Conservation (phyloP, 2,113 vertebrate genomes). For the Blennius ocellaris region DNA sequence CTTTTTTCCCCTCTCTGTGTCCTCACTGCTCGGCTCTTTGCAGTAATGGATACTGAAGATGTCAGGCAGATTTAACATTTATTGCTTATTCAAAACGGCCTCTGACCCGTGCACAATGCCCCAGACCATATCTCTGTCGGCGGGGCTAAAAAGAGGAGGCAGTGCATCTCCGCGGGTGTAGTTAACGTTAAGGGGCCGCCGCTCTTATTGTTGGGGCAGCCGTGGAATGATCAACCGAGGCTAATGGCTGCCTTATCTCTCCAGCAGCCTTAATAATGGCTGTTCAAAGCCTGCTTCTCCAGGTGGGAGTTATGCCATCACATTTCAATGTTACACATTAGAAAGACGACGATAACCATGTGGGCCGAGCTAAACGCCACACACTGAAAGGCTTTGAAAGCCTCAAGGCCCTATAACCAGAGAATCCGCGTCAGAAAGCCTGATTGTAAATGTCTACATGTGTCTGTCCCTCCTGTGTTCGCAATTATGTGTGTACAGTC, state of each 20-base stretch:
- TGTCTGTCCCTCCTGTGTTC: slow-evolving; percentile 58
- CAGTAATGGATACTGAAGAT: slow-evolving; percentile 79
- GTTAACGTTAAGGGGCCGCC: slow-evolving; percentile 45
- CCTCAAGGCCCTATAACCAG: slow-evolving; percentile 42
- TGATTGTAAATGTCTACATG: slow-evolving; percentile 73
- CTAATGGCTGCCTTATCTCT: slow-evolving; percentile 79
- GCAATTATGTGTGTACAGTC: slow-evolving; percentile 57
- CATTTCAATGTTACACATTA: slow-evolving; percentile 67
- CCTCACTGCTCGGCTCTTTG: slow-evolving; percentile 65
- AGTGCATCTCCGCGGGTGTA: slow-evolving; percentile 30
- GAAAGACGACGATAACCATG: slow-evolving; percentile 60
- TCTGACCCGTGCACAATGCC: slow-evolving; percentile 66
- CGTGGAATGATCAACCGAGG: slow-evolving; percentile 70
- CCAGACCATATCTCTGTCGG: slow-evolving; percentile 51
- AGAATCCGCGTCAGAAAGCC: slow-evolving; percentile 51
- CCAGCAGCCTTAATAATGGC: slow-evolving; percentile 68
- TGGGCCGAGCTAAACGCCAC: slow-evolving; percentile 45
- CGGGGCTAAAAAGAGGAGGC: slow-evolving; percentile 48
- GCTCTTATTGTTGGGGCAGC: slow-evolving; percentile 69
- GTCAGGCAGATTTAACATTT: slow-evolving; percentile 79
- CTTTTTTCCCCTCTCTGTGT: slow-evolving; percentile 53
- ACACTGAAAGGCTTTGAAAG: slow-evolving; percentile 53
- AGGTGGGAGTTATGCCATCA: slow-evolving; percentile 77
- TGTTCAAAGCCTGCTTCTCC: slow-evolving; percentile 69
- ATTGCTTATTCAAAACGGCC: slow-evolving; percentile 76